Evolutionary conservation across 2,113 vertebrate species (phyloP).

Genomic region (Mesocricetus auratus): DNA sequence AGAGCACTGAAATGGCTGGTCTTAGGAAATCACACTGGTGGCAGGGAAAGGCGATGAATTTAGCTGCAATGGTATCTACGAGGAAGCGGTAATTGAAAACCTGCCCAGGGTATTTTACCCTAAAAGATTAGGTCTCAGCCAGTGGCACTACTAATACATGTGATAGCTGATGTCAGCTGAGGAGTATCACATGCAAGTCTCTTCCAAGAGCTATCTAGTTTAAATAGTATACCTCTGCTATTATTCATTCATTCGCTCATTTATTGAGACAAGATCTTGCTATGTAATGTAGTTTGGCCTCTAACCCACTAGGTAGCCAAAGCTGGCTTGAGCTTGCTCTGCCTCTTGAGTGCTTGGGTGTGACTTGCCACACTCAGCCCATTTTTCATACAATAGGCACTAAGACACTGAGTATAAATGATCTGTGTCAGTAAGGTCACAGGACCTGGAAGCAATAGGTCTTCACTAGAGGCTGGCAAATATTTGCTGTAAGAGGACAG

Average conservation of each 20-base stretch:
- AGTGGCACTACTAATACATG: background rate
- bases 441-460: background rate
- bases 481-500: background rate
- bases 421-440: slow-evolving; percentile 1
- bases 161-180: background rate
- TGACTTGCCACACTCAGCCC: background rate
- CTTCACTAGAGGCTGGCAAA: background rate
- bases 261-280: background rate
- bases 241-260: background rate
- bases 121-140: background rate
- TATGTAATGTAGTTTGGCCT: background rate
- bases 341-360: background rate
- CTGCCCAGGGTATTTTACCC: background rate
- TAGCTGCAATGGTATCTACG: background rate
- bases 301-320: background rate
- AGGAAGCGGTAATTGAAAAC: background rate
- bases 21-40: slow-evolving; percentile 5
- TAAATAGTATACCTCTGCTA: background rate
- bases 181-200: background rate
- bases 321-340: background rate
- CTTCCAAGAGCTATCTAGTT: slow-evolving; percentile 9
- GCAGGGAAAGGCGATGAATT: background rate
- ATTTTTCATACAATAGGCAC: background rate
- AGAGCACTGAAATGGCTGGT: slow-evolving; percentile 49
- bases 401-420: background rate